phyloP scores from a whole-genome alignment of 2,888 invertebrate species.

The Tachystola acroxantha region DNA sequence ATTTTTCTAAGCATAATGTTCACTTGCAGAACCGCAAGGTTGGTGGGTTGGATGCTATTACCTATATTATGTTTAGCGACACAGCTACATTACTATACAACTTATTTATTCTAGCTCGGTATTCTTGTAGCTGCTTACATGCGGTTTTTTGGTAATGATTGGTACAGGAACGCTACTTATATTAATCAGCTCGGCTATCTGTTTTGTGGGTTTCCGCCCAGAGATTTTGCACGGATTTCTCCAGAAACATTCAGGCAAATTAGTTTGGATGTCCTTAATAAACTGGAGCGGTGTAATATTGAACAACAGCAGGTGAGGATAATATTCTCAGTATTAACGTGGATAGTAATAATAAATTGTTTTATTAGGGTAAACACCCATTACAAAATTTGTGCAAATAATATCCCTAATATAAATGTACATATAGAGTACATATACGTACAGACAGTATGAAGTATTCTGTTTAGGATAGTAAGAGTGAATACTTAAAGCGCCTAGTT shows the following conservation, averaged over 20 bases:
- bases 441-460: too few species aligned
- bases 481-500: neutral
- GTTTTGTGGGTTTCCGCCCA: slow-evolving; percentile 58
- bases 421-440: neutral
- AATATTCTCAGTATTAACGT: too few species aligned
- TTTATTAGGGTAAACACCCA: too few species aligned
- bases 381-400: too few species aligned
- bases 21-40: slow-evolving; percentile 57
- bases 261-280: slow-evolving; percentile 41
- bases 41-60: too few species aligned
- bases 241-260: slow-evolving; percentile 49
- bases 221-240: slow-evolving; percentile 45
- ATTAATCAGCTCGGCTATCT: slow-evolving; percentile 61
- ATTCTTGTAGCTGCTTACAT: slow-evolving; percentile 56
- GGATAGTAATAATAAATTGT: too few species aligned
- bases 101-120: slow-evolving; percentile 38
- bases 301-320: slow-evolving; percentile 58
- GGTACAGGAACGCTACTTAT: slow-evolving; percentile 46
- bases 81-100: neutral
- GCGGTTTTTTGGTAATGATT: slow-evolving; percentile 52
- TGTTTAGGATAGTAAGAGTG: neutral
- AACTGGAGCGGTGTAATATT: slow-evolving; percentile 40
- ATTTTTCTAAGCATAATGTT: slow-evolving; percentile 42
- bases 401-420: too few species aligned
- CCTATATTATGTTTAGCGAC: too few species aligned